Evolutionary conservation across 2,113 vertebrate genomes (phyloP), one percentile per base, ranked within the genome.

Genomic region (Bostrychus sinensis): DNA sequence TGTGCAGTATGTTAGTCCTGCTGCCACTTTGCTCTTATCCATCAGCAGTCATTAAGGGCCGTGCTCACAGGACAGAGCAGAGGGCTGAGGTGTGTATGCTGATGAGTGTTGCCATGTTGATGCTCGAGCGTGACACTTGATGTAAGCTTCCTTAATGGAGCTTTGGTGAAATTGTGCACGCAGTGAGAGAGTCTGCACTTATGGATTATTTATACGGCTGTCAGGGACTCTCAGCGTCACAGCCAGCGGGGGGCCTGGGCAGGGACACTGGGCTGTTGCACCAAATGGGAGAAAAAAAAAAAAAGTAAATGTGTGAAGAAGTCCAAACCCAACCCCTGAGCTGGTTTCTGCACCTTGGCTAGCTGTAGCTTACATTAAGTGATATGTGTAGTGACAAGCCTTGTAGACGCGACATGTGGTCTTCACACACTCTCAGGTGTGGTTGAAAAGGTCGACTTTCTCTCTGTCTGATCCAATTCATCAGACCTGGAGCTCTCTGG

Each of bases 201-300:
- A 89, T 91, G 68, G 86, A 92, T 92, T 91, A 92, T 92, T 92
- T 83, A 92, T 92, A 71, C 50, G 84, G 68, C 76, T 92, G 92
- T 91, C 90, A 72, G 81, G 72, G 72, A 82, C 77, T 77, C 75
- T 92, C 85, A 86, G 75, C 72, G 10, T 91, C 88, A 90, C 61
- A 64, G 68, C 37, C 70, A 72, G 70, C 20, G 1, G 14, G 80
- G 23, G n/a, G 16, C 6, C 20, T 14, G 38, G 10, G 56, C 7
- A 19, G 16, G 32, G 61, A 37, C 19, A 23, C 48, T 38, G 43
- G 72, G 50, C 34, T 39, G 30, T 32, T 32, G 30, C 37, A 6
- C 10, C 37, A 13, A 28, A 30, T 28, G n/a, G 5, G 23, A 17
- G 17, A 28, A 48, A 59, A 19, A n/a, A 62, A 42, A 55, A 42